These are phyloP conservation scores for Pardosa pseudoannulata DNA, from an alignment of 2,888 invertebrate genomes.

Conservation along the genomic window DNA sequence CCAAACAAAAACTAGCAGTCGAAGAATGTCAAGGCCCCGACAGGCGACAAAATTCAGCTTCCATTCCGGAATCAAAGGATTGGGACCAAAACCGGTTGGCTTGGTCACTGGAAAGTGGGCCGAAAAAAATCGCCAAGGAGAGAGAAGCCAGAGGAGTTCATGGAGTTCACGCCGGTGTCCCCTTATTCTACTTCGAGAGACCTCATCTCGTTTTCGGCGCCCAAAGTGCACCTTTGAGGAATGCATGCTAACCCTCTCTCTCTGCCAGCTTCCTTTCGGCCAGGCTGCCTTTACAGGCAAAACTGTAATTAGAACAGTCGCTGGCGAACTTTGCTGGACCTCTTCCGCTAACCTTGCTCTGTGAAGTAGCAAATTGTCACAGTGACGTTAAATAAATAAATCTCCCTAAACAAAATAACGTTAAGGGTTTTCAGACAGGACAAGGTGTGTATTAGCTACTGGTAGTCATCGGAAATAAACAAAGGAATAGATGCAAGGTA, in stretches of 20 bases:
- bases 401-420: no score
- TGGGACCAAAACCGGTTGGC: not conserved
- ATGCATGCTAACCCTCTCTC: not conserved
- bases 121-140: constrained; percentile 28
- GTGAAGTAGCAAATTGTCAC: no score
- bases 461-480: no score
- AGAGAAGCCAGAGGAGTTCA: constrained; percentile 30
- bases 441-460: no score
- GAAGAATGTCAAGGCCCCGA: constrained; percentile 38
- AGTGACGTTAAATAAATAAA: no score
- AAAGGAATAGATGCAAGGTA: no score
- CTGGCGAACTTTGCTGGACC: no score
- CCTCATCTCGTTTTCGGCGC: not conserved
- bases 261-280: not conserved
- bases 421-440: no score
- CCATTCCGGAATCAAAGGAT: not conserved
- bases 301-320: no score
- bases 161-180: constrained; percentile 63
- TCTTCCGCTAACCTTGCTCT: no score
- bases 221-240: not conserved
- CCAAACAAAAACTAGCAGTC: not conserved
- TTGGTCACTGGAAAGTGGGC: constrained; percentile 17
- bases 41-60: not conserved
- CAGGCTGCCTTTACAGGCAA: no score
- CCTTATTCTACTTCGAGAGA: constrained; percentile 56